phyloP scores from a whole-genome alignment of 2,113 vertebrate genomes.

The Ranitomeya variabilis region DNA sequence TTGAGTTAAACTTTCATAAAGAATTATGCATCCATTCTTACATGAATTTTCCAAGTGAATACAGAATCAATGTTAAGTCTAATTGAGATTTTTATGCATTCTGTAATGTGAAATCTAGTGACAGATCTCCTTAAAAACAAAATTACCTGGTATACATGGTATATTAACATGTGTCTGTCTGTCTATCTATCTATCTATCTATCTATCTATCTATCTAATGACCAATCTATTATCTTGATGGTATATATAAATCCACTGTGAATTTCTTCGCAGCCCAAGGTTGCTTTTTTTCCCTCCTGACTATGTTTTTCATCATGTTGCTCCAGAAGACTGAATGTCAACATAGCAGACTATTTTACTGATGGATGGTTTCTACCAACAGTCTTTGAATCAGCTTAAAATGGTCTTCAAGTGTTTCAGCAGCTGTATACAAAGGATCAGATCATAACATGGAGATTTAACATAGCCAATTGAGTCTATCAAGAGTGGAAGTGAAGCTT shows the following conservation, averaged over 20 bases:
- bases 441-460: not conserved
- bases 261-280: not conserved
- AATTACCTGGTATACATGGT: no score
- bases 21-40: no score
- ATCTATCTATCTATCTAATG: not conserved
- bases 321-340: not conserved
- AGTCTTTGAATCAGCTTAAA: constrained; percentile 10
- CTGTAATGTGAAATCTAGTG: no score
- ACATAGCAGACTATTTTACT: constrained; percentile 31
- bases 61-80: no score
- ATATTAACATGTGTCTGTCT: not conserved
- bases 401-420: constrained; percentile 5
- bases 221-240: not conserved
- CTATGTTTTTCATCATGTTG: not conserved
- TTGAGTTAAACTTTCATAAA: no score
- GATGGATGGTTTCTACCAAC: constrained; percentile 24
- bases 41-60: no score
- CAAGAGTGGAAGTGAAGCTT: not conserved
- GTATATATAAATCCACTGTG: not conserved
- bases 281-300: not conserved
- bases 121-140: no score
- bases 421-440: constrained; percentile 15
- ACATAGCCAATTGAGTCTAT: constrained; percentile 10
- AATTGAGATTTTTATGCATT: no score
- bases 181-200: not conserved